These are phyloP conservation scores for Pseudomyrmex sp. DNA, from an alignment of 1,140 invertebrate species.

Conservation along the genomic window DNA sequence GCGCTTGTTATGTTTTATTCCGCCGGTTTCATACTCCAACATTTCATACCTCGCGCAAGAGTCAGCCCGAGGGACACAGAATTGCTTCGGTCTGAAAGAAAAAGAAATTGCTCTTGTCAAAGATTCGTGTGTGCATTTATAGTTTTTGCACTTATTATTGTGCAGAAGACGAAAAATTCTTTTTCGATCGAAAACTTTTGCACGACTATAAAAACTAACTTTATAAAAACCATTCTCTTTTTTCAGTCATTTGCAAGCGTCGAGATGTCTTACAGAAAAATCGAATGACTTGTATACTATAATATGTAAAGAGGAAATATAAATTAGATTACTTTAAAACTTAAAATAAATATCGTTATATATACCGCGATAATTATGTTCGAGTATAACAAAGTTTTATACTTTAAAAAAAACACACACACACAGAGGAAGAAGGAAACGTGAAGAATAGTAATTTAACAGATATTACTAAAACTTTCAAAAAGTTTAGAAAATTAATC, in stretches of 20 bases:
- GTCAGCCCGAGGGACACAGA: not conserved
- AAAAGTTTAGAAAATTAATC: constrained; percentile 18
- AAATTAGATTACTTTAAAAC: not conserved
- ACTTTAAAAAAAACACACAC: constrained; percentile 9
- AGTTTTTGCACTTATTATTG: constrained; percentile 20
- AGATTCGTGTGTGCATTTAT: constrained; percentile 44
- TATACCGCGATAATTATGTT: too few relatives aligned
- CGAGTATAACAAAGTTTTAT: constrained; percentile 3
- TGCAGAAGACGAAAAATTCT: not conserved
- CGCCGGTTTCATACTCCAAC: constrained; percentile 14
- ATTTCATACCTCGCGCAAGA: not conserved
- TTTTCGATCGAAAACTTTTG: not conserved
- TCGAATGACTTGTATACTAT: too few relatives aligned
- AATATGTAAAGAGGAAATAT: not conserved
- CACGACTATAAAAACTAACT: not conserved
- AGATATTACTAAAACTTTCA: not conserved
- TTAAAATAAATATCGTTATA: too few relatives aligned
- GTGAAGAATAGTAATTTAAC: not conserved
- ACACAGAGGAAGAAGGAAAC: not conserved
- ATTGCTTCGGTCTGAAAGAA: constrained; percentile 26
- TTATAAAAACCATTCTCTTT: too few relatives aligned
- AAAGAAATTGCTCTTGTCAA: constrained; percentile 8
- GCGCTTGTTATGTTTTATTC: constrained; percentile 41
- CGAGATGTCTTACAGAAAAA: not conserved
- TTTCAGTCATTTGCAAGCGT: not conserved